These are phyloP conservation scores for Palythoa heliodiscus DNA, from an alignment of 92 coral and sea anemone species.

Conservation along the genomic window DNA sequence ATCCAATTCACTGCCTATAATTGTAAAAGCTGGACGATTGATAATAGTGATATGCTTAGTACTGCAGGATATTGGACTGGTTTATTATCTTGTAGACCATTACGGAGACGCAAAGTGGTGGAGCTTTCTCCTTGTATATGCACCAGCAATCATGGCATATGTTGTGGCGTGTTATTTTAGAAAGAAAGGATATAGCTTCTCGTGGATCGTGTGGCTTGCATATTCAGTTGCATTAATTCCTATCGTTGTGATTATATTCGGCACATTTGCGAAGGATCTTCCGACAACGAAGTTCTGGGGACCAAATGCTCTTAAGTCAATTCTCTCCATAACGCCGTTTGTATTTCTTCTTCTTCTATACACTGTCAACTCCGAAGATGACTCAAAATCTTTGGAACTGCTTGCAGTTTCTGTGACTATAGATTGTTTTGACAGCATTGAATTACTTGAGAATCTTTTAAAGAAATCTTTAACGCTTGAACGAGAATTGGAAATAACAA, in stretches of 20 bases:
- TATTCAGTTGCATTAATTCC: constrained; percentile 35
- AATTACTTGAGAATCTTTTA: constrained; percentile 33
- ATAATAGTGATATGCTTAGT: constrained; percentile 22
- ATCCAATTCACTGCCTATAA: constrained; percentile 30
- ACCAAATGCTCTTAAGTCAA: constrained; percentile 25
- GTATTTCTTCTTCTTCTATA: constrained; percentile 37
- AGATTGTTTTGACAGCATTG: constrained; percentile 40
- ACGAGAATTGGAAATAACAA: constrained; percentile 38
- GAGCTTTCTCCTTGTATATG: constrained; percentile 10
- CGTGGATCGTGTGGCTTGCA: constrained; percentile 37
- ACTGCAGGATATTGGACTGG: constrained; percentile 25
- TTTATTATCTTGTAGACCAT: constrained; percentile 22
- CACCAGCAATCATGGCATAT: not conserved
- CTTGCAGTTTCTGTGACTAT: constrained; percentile 38
- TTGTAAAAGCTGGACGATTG: constrained; percentile 24
- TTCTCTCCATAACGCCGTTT: constrained; percentile 38
- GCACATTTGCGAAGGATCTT: constrained; percentile 35
- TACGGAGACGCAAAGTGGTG: constrained; percentile 4
- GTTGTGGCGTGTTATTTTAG: constrained; percentile 16
- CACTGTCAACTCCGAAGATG: constrained; percentile 39
- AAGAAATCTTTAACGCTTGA: constrained; percentile 26
- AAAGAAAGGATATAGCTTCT: constrained; percentile 37
- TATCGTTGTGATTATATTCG: constrained; percentile 20
- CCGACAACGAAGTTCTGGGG: constrained; percentile 41
- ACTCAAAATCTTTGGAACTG: constrained; percentile 31